These are phyloP conservation scores for Solen grandis DNA, from an alignment of 1,140 invertebrate genomes.

Conservation along the genomic window DNA sequence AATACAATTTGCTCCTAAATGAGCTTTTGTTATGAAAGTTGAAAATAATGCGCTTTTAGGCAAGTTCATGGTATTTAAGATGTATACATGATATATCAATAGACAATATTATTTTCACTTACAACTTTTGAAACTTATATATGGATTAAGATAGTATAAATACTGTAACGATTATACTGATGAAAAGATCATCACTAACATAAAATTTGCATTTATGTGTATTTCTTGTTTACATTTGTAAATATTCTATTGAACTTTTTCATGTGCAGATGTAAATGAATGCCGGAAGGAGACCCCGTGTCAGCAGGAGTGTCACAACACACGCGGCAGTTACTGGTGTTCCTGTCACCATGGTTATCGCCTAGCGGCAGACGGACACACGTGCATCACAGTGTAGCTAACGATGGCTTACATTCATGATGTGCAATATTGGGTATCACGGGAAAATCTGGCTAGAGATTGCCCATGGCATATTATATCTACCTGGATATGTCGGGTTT, in stretches of 20 bases:
- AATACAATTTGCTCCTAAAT: too few relatives aligned
- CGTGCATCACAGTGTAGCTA: neutral
- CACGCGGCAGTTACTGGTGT: slow-evolving; percentile 9
- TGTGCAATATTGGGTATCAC: too few relatives aligned
- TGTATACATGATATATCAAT: neutral
- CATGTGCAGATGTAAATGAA: slow-evolving; percentile 31
- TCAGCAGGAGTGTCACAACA: slow-evolving; percentile 6
- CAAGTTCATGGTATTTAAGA: too few relatives aligned
- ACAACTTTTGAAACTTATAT: neutral
- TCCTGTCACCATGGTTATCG: slow-evolving; percentile 7
- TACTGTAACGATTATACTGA: neutral
- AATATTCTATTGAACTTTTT: too few relatives aligned
- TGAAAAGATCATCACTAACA: too few relatives aligned
- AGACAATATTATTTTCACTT: neutral
- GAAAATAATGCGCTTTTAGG: too few relatives aligned
- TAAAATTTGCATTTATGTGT: neutral
- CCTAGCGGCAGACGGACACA: neutral
- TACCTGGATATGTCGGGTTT: too few relatives aligned
- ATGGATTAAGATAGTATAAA: neutral
- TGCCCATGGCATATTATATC: too few relatives aligned
- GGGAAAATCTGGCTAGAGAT: too few relatives aligned
- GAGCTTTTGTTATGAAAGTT: too few relatives aligned
- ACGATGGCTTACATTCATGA: too few relatives aligned
- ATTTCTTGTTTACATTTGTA: too few relatives aligned
- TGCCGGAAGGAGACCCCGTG: slow-evolving; percentile 1